Evolutionary conservation across 2,888 invertebrate species (phyloP), one percentile per base, ranked within the genome.

Genomic region (Drosophila stalkeri): DNA sequence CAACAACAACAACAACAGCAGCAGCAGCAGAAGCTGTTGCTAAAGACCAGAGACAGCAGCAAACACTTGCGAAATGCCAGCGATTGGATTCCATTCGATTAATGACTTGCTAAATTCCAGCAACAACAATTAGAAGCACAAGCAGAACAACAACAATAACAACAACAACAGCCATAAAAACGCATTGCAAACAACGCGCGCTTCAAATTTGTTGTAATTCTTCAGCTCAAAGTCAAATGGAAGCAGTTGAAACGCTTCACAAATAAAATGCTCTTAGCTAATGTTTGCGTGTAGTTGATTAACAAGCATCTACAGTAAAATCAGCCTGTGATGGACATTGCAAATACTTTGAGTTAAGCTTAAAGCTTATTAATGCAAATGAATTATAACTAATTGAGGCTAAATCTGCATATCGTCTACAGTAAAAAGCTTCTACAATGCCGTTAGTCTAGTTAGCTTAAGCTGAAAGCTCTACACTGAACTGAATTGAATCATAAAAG

Each of bases 101-200:
- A 78, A 83, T 81, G 69, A 70, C 73, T 75, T 78, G 86, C 89
- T 78, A 89, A 89, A 70, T 59, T 44, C 46, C 33, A 57, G 47
- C 52, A 81, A 71, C 63, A 54, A 52, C 52, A 60, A 55, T 31
- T 64, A 51, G 31, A 52, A 16, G 4, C 2, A 31, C 6, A 55
- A 31, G 2, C 5, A n/a, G 5, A 31, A 49, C 1, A 57, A 52
- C 39, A 81, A 67, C 57, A 23, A 49, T 54, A 60, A 54, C 37
- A 69, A 56, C 49, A 49, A 43, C 49, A 6, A 44, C 23, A 23
- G 23, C 23, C 23, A 23, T 23, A 46, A 43, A 43, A 18, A 35
- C 35, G 27, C 35, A 62, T n/a, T 37, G 57, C 16, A 57, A 57
- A 23, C 23, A 23, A 23, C 23, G 23, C 23, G 23, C 23, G 11